Evolutionary conservation across 2,888 invertebrate genomes (phyloP).

Genomic region (Zaprionus lineosus): DNA sequence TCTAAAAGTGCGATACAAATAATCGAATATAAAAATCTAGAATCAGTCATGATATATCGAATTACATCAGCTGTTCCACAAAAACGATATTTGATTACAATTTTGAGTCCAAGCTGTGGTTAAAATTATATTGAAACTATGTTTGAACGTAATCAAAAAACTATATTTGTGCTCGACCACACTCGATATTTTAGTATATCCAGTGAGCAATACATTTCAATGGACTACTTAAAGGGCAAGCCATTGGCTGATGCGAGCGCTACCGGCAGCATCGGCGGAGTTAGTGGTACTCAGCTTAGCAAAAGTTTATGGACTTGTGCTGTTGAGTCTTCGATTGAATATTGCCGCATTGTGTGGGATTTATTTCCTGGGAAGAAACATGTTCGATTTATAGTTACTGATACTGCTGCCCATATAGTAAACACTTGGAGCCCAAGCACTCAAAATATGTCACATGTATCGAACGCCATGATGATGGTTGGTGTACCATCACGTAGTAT

Average conservation of each 20-base stretch:
- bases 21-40: no score
- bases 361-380: slow-evolving; percentile 95
- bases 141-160: slow-evolving; percentile 91
- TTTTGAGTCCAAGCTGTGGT: background rate
- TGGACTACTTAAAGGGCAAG: slow-evolving; percentile 84
- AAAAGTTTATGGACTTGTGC: slow-evolving; percentile 98
- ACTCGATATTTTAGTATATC: slow-evolving; percentile 93
- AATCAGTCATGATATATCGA: slow-evolving; percentile 14
- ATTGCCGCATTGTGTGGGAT: slow-evolving; percentile 98
- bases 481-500: slow-evolving; percentile 88
- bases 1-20: no score
- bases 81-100: slow-evolving; percentile 23
- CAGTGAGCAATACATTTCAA: slow-evolving; percentile 81
- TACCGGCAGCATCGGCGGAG: slow-evolving; percentile 9
- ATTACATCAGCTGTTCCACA: slow-evolving; percentile 43
- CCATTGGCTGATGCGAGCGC: slow-evolving; percentile 74
- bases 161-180: slow-evolving; percentile 97
- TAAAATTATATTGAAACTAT: slow-evolving; percentile 35
- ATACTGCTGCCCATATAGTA: slow-evolving; percentile 91
- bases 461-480: slow-evolving; percentile 91
- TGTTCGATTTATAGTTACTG: slow-evolving; percentile 93
- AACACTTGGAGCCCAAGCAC: slow-evolving; percentile 93
- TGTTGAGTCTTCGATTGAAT: slow-evolving; percentile 97
- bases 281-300: slow-evolving; percentile 86
- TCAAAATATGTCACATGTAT: slow-evolving; percentile 93